phyloP scores from a whole-genome alignment of 2,113 vertebrate species.

The Nyctibius bracteatus region DNA sequence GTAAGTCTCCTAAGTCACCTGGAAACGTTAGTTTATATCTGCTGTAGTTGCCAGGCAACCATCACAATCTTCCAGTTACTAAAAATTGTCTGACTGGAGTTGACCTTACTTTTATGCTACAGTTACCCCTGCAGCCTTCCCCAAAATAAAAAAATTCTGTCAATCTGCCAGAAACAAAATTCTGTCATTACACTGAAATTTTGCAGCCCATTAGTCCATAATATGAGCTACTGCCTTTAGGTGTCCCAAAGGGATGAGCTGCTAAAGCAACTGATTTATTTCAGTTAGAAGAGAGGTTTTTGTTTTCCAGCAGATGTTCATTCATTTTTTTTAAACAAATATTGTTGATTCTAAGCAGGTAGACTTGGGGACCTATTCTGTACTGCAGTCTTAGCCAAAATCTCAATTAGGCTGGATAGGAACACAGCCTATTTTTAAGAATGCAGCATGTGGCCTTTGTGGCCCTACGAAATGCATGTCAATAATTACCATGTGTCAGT shows the following conservation, averaged over 20 bases:
- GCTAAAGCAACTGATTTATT: not conserved
- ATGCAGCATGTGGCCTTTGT: not conserved
- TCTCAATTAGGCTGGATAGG: not conserved
- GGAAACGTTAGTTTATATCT: conserved; percentile 12
- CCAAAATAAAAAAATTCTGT: conserved; percentile 24
- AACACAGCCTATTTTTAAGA: not conserved
- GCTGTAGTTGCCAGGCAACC: conserved; percentile 46
- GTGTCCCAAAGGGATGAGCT: not conserved
- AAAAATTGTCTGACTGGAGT: conserved; percentile 53
- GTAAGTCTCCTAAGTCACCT: not conserved
- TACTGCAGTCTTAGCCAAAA: not conserved
- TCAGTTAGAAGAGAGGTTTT: not conserved
- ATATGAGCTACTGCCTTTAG: conserved; percentile 34
- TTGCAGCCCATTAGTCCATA: conserved; percentile 59
- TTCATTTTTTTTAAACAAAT: not conserved
- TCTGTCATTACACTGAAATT: conserved; percentile 58
- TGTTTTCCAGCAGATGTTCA: not conserved
- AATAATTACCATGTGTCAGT: not conserved
- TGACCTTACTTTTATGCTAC: conserved; percentile 55
- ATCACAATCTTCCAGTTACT: conserved; percentile 41
- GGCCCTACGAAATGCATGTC: not conserved
- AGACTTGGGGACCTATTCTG: not conserved
- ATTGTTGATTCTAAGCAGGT: not conserved
- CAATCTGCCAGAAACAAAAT: conserved; percentile 58
- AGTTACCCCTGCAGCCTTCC: conserved; percentile 43